These are phyloP conservation scores for Arctocebus calabarensis DNA, from an alignment of 2,797 vertebrate genomes.

Conservation along the genomic window DNA sequence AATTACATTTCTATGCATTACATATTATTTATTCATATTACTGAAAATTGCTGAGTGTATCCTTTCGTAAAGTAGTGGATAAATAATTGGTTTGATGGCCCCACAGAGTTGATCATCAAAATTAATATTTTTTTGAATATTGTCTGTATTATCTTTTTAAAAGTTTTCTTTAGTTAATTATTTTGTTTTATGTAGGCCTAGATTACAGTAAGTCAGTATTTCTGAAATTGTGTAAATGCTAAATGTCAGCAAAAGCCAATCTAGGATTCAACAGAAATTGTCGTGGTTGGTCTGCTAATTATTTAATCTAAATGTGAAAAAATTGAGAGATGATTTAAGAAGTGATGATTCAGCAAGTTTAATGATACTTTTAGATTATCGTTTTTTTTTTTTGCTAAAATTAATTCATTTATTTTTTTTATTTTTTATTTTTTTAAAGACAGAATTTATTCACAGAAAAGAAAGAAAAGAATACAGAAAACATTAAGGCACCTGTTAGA, in stretches of 20 bases:
- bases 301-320: constrained; percentile 36
- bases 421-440: too few species aligned
- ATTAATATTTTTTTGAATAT: constrained; percentile 1
- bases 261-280: constrained; percentile 13
- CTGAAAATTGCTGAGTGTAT: constrained; percentile 27
- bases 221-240: not conserved
- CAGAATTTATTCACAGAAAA: too few species aligned
- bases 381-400: too few species aligned
- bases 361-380: not conserved
- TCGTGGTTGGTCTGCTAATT: constrained; percentile 24
- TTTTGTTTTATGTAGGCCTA: not conserved
- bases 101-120: not conserved
- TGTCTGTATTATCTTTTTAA: not conserved
- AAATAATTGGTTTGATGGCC: not conserved
- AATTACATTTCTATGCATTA: not conserved
- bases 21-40: not conserved
- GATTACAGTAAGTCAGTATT: constrained; percentile 19
- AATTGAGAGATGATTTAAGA: not conserved
- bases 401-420: too few species aligned
- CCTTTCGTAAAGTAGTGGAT: not conserved
- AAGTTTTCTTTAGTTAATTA: constrained; percentile 32
- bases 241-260: not conserved
- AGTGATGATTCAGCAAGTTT: not conserved
- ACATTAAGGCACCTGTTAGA: too few species aligned
- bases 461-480: too few species aligned